Evolutionary conservation across 2,888 invertebrate genomes (phyloP).

Genomic region (Trichacis sp.): DNA sequence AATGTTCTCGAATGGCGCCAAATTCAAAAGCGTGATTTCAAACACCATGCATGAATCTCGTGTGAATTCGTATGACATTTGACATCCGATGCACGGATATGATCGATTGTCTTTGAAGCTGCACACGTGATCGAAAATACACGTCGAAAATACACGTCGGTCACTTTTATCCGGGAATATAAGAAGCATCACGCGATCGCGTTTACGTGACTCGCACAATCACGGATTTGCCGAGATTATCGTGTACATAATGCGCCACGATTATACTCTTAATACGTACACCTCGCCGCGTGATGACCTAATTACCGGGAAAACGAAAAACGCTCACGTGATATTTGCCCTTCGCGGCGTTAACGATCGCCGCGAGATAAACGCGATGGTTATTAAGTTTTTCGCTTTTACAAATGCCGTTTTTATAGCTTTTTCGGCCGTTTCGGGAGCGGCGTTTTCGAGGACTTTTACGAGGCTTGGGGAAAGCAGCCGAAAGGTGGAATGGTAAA

Average conservation of each 20-base stretch:
- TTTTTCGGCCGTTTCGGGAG: too few relatives aligned
- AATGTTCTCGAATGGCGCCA: too few relatives aligned
- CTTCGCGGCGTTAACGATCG: background rate
- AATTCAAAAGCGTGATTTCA: too few relatives aligned
- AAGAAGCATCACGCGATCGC: background rate
- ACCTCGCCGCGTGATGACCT: background rate
- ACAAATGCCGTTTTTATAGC: too few relatives aligned
- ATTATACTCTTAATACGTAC: conserved; percentile 6
- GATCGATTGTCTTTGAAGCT: background rate
- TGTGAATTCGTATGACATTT: too few relatives aligned
- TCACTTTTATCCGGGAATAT: background rate
- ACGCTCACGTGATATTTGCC: background rate
- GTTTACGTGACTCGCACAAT: conserved; percentile 1
- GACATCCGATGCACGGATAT: background rate
- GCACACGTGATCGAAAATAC: too few relatives aligned
- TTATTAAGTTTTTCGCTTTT: background rate
- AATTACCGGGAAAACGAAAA: conserved; percentile 1
- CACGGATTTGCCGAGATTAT: conserved; percentile 5
- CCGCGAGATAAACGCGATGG: background rate
- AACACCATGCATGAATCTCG: too few relatives aligned
- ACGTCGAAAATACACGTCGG: background rate
- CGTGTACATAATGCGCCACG: conserved; percentile 1
- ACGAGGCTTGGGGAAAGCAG: background rate
- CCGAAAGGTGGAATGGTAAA: background rate
- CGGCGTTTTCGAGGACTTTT: background rate